A percentile compares a stretch with the other conserved stretches of the same genome.
Conservation (phyloP, 2,113 vertebrate genomes). For the Oostethus manadensis region DNA sequence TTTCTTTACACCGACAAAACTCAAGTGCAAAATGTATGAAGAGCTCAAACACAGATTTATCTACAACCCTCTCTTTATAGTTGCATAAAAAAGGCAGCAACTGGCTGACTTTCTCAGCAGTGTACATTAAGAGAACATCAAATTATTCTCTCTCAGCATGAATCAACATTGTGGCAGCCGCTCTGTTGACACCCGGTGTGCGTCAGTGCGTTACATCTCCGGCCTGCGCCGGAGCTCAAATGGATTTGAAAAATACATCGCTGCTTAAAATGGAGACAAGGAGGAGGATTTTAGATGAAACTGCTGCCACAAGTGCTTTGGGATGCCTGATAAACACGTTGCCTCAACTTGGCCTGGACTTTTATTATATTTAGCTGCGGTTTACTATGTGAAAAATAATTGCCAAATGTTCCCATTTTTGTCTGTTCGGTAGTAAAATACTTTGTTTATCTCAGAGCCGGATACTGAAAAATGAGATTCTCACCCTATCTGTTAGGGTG, state of each 20-base stretch:
- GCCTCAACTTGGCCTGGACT: conserved; percentile 7
- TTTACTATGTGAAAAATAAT: no score
- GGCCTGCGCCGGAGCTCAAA: conserved; percentile 41
- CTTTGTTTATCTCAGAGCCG: no score
- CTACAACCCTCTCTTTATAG: conserved; percentile 15
- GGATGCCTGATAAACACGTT: conserved; percentile 30
- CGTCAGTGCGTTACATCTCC: conserved; percentile 14
- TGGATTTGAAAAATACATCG: conserved; percentile 37
- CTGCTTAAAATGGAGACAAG: conserved; percentile 37
- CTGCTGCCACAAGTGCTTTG: conserved; percentile 12
- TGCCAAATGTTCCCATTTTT: no score
- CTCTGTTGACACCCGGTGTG: conserved; percentile 14
- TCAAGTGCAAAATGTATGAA: conserved; percentile 12
- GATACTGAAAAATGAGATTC: no score
- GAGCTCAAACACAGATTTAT: conserved; percentile 20
- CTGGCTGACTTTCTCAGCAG: conserved; percentile 10
- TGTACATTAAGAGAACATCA: conserved; percentile 22
- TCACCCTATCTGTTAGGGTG: no score
- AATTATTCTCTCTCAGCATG: conserved; percentile 27
- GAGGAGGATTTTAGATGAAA: conserved; percentile 27
- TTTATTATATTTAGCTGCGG: not conserved
- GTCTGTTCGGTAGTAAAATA: no score
- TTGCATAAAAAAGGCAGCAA: conserved; percentile 22
- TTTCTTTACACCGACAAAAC: conserved; percentile 25
- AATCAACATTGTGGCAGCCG: conserved; percentile 18